Evolutionary conservation across 1,140 invertebrate genomes (phyloP).

Genomic region (Polypedilum pembai): DNA sequence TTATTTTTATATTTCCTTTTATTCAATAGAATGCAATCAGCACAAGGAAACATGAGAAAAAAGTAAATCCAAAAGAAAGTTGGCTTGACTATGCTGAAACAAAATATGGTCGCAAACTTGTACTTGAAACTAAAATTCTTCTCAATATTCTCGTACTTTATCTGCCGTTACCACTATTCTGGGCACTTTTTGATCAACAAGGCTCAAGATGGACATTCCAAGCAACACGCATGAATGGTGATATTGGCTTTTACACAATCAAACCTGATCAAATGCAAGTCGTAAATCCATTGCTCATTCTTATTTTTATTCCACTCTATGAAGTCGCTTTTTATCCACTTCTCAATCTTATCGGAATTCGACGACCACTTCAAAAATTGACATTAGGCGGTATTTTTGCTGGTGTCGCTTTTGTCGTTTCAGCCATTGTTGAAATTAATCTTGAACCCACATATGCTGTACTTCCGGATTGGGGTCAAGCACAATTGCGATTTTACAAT

Average conservation of each 20-base stretch:
- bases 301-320: slow-evolving; percentile 72
- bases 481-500: slow-evolving; percentile 67
- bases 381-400: slow-evolving; percentile 74
- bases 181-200: slow-evolving; percentile 74
- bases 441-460: slow-evolving; percentile 66
- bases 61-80: slow-evolving; percentile 43
- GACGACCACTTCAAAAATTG: slow-evolving; percentile 50
- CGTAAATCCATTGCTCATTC: slow-evolving; percentile 69
- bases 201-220: slow-evolving; percentile 51
- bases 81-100: slow-evolving; percentile 31
- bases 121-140: slow-evolving; percentile 55
- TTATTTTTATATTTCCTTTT: too few species aligned
- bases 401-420: slow-evolving; percentile 75
- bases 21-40: neutral
- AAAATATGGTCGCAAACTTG: slow-evolving; percentile 29
- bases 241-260: slow-evolving; percentile 53
- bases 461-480: slow-evolving; percentile 49
- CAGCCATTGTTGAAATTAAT: slow-evolving; percentile 72
- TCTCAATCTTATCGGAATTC: slow-evolving; percentile 46
- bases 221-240: slow-evolving; percentile 62
- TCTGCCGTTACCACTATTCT: slow-evolving; percentile 72
- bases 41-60: neutral
- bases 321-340: slow-evolving; percentile 62
- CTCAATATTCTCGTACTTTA: slow-evolving; percentile 62
- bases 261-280: slow-evolving; percentile 76